Evolutionary conservation across 2,797 vertebrate species (phyloP).

Genomic region (Zalophus californianus): DNA sequence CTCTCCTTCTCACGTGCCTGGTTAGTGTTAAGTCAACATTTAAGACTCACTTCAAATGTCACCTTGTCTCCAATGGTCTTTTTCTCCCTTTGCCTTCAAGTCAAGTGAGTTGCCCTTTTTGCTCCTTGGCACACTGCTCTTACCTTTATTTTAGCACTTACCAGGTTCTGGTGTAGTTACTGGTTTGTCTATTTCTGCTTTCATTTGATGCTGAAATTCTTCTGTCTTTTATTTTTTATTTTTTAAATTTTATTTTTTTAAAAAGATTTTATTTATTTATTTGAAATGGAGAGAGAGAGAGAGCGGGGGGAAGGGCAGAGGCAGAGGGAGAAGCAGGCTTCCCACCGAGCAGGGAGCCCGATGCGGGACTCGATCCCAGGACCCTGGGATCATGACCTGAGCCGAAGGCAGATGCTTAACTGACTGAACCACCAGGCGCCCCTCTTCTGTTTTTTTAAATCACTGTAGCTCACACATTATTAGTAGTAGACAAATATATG

Average conservation of each 20-base stretch:
- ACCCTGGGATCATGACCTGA: neutral
- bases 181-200: neutral
- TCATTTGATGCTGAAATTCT: constrained; percentile 36
- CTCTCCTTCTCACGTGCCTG: neutral
- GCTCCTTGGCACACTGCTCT: neutral
- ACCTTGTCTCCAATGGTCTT: neutral
- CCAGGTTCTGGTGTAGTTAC: neutral
- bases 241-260: neutral
- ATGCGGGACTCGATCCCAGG: neutral
- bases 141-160: neutral
- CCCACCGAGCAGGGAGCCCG: neutral
- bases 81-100: neutral
- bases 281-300: neutral
- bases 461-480: neutral
- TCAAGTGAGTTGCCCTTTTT: neutral
- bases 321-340: neutral
- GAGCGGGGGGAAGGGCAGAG: neutral
- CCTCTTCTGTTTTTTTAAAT: neutral
- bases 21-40: constrained; percentile 2
- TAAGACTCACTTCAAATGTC: constrained; percentile 25
- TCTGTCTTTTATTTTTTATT: neutral
- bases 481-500: constrained; percentile 31
- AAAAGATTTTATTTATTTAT: neutral
- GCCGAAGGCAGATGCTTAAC: neutral
- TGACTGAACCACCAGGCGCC: neutral